Evolutionary conservation across 2,888 invertebrate species (phyloP).

Genomic region (Allacma fusca): DNA sequence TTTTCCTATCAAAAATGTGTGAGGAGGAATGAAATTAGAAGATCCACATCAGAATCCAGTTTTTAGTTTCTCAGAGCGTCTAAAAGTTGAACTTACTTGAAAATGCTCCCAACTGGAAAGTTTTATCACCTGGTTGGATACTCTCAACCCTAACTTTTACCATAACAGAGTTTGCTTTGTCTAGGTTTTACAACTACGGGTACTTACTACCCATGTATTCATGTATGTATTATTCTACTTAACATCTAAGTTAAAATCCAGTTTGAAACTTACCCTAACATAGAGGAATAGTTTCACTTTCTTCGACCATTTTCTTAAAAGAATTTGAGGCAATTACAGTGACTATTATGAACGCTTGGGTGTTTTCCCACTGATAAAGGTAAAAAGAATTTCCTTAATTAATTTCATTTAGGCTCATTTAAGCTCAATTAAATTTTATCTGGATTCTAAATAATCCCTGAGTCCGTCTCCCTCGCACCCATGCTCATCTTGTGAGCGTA

Average conservation of each 20-base stretch:
- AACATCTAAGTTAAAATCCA: too few relatives aligned
- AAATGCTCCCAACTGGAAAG: neutral
- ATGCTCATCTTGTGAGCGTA: too few relatives aligned
- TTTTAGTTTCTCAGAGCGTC: too few relatives aligned
- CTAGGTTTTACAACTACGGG: neutral
- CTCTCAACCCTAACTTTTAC: neutral
- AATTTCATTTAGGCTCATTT: too few relatives aligned
- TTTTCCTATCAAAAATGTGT: conserved; percentile 11
- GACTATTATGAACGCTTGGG: neutral
- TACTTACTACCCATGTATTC: neutral
- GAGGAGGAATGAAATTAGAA: conserved; percentile 35
- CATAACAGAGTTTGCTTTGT: neutral
- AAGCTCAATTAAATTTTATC: too few relatives aligned
- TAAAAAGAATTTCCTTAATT: too few relatives aligned
- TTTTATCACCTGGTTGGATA: neutral
- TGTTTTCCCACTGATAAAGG: neutral
- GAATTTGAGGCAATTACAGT: neutral
- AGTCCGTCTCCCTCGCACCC: too few relatives aligned
- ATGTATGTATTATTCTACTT: neutral
- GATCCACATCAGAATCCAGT: conserved; percentile 16
- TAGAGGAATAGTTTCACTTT: neutral
- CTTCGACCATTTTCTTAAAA: neutral
- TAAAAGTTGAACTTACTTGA: neutral
- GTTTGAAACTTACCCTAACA: too few relatives aligned
- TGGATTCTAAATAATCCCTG: too few relatives aligned